These are phyloP conservation scores for Myotis yumanensis DNA, from an alignment of 2,113 vertebrate genomes.

Conservation along the genomic window DNA sequence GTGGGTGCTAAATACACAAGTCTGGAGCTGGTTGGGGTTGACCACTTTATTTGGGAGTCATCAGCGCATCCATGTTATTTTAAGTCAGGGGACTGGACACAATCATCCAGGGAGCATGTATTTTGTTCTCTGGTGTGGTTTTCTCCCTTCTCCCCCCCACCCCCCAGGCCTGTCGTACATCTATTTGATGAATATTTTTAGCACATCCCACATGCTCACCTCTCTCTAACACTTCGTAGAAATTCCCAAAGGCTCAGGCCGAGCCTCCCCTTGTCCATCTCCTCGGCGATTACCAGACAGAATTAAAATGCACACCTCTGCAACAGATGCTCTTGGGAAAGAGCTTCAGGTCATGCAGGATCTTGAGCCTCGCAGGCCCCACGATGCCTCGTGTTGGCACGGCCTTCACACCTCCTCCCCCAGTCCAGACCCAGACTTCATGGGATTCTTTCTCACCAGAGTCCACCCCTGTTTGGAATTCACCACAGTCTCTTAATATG, in stretches of 20 bases:
- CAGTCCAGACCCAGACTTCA: background rate
- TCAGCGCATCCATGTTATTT: background rate
- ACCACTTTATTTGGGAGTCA: background rate
- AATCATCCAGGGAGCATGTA: background rate
- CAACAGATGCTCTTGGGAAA: background rate
- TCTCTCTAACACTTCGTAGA: background rate
- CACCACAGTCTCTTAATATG: background rate
- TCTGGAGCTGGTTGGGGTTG: background rate
- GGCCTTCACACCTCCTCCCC: background rate
- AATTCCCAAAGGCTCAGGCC: background rate
- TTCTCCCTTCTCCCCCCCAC: accelerated
- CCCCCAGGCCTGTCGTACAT: background rate
- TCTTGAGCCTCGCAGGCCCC: background rate
- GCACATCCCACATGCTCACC: background rate
- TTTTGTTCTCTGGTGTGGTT: background rate
- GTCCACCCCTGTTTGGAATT: background rate
- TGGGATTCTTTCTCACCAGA: background rate
- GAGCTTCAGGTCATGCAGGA: background rate
- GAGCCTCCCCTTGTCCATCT: background rate
- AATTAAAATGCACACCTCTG: accelerated
- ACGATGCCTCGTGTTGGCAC: accelerated
- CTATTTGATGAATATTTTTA: slow-evolving; percentile 18
- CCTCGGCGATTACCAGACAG: background rate
- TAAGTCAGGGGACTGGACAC: background rate
- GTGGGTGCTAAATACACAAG: background rate